phyloP scores from a whole-genome alignment of 2,797 vertebrate species.

The Xyrichtys novacula region DNA sequence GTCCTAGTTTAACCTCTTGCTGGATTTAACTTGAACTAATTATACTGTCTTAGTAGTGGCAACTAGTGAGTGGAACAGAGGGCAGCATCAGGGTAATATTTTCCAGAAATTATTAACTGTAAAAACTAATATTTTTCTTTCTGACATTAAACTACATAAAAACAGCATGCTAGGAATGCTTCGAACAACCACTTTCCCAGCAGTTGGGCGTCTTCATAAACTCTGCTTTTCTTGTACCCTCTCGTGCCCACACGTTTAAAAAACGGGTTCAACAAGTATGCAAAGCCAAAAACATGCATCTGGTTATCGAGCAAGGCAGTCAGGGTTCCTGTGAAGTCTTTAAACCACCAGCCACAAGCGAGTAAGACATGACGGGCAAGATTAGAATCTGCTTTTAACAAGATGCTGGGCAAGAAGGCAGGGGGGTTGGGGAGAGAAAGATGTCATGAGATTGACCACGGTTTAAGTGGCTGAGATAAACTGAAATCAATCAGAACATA shows the following conservation, averaged over 20 bases:
- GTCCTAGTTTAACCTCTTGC: conserved; percentile 81
- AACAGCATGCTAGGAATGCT: conserved; percentile 22
- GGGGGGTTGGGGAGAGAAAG: conserved; percentile 23
- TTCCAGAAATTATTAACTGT: conserved; percentile 22
- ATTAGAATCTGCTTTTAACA: conserved; percentile 66
- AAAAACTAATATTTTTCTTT: conserved; percentile 32
- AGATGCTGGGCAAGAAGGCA: conserved; percentile 38
- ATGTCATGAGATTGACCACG: conserved; percentile 42
- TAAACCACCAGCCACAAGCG: conserved; percentile 55
- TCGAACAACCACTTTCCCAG: conserved; percentile 67
- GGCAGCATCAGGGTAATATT: conserved; percentile 18
- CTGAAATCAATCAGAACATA: conserved; percentile 38
- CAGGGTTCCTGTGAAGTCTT: conserved; percentile 54
- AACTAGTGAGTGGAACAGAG: conserved; percentile 37
- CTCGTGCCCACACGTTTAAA: conserved; percentile 75
- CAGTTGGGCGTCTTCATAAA: conserved; percentile 78
- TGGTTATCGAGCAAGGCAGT: conserved; percentile 71
- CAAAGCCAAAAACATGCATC: conserved; percentile 80
- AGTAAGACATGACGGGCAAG: conserved; percentile 56
- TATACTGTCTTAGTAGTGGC: conserved; percentile 33
- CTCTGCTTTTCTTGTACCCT: conserved; percentile 61
- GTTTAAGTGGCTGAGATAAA: conserved; percentile 37
- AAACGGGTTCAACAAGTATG: conserved; percentile 85
- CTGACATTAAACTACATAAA: conserved; percentile 33
- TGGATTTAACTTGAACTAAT: conserved; percentile 71